Evolutionary conservation across 37 sponge, comb jelly and placozoan species (phyloP).

Genomic region (Hormiphora californensis): DNA sequence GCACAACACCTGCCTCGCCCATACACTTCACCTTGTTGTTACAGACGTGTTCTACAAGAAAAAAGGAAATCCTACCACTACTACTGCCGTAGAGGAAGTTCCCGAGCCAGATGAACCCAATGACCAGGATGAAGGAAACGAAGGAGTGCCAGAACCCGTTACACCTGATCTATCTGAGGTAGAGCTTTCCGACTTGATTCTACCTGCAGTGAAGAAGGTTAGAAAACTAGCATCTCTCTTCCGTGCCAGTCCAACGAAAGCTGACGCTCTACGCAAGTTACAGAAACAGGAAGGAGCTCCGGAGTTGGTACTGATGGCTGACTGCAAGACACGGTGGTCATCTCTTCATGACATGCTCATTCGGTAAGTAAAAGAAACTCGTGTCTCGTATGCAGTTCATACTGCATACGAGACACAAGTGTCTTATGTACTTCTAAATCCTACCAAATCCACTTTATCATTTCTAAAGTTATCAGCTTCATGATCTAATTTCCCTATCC

Average conservation of each 20-base stretch:
- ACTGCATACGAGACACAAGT: too few species aligned
- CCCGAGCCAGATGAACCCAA: not conserved
- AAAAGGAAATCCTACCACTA: not conserved
- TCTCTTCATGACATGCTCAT: not conserved
- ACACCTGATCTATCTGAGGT: not conserved
- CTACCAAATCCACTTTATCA: too few species aligned
- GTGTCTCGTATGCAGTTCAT: too few species aligned
- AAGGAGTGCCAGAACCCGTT: not conserved
- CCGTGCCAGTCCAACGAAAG: not conserved
- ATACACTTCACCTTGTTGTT: not conserved
- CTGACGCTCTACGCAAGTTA: not conserved
- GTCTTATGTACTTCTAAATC: too few species aligned
- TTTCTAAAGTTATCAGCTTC: too few species aligned
- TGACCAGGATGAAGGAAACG: not conserved
- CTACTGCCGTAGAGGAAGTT: not conserved
- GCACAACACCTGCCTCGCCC: not conserved
- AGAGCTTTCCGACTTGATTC: not conserved
- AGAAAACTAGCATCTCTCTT: not conserved
- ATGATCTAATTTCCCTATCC: too few species aligned
- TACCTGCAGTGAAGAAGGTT: not conserved
- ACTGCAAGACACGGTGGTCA: slow-evolving; percentile 26
- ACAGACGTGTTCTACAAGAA: not conserved
- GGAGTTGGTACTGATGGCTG: not conserved
- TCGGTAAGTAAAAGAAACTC: not conserved
- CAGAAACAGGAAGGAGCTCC: not conserved